Percentiles rank a stretch among this genome's conserved stretches.
These are phyloP conservation scores for Cisticola juncidis DNA, from an alignment of 2,113 vertebrate genomes.

Conservation along the genomic window DNA sequence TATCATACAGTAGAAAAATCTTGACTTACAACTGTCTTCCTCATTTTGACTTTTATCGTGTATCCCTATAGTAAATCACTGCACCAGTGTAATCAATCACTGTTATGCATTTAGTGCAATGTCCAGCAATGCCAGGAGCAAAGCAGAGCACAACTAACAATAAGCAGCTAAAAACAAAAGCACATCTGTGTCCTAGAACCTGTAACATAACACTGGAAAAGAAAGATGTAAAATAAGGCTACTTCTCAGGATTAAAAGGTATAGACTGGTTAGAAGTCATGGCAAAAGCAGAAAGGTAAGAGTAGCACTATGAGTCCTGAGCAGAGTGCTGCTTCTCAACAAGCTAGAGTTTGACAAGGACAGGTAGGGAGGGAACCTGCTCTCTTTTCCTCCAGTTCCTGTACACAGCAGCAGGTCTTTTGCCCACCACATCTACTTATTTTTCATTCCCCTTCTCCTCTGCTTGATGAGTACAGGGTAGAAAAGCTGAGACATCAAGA, in stretches of 20 bases:
- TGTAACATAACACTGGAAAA: not conserved
- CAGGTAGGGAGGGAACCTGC: not conserved
- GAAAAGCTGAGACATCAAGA: not conserved
- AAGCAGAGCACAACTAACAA: not conserved
- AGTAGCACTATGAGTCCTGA: not conserved
- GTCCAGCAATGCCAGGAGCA: not conserved
- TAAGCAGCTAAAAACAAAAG: not conserved
- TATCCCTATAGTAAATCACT: not conserved
- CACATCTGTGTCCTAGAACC: not conserved
- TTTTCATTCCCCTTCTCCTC: not conserved
- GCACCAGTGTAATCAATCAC: not conserved
- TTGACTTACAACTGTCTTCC: not conserved
- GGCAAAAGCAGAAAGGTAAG: not conserved
- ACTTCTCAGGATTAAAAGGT: not conserved
- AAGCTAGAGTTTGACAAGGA: not conserved
- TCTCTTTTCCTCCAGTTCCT: not conserved
- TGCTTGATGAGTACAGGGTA: rapidly evolving
- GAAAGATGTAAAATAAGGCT: not conserved
- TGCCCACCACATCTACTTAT: not conserved
- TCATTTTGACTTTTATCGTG: not conserved
- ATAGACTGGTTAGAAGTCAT: not conserved
- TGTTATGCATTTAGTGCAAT: not conserved
- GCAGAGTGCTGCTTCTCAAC: not conserved
- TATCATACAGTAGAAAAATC: not conserved
- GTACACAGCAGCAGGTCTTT: not conserved